Evolutionary conservation across 1,140 invertebrate species (phyloP).

Genomic region (Dinothrombium tinctorium): DNA sequence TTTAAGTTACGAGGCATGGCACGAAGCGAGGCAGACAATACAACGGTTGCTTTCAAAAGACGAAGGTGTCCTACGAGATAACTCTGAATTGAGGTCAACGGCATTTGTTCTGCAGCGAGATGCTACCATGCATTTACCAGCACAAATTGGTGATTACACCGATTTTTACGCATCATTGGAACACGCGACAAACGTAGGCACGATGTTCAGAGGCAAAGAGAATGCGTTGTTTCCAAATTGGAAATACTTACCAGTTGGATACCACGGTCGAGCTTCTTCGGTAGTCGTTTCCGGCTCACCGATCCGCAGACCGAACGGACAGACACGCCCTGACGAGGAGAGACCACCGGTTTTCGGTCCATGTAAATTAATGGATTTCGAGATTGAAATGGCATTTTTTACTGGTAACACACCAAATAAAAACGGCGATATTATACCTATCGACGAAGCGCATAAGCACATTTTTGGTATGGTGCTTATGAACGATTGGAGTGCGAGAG

Average conservation of each 20-base stretch:
- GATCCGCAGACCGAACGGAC: constrained; percentile 66
- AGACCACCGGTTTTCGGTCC: constrained; percentile 58
- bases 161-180: constrained; percentile 96
- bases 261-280: constrained; percentile 88
- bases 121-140: constrained; percentile 74
- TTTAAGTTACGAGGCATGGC: constrained; percentile 49
- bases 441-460: constrained; percentile 60
- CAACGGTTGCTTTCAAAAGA: constrained; percentile 41
- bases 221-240: constrained; percentile 92
- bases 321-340: constrained; percentile 53
- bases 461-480: constrained; percentile 95
- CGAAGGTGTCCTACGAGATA: constrained; percentile 38
- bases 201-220: constrained; percentile 85
- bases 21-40: constrained; percentile 49
- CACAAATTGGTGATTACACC: constrained; percentile 81
- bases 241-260: constrained; percentile 86
- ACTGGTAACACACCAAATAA: constrained; percentile 47
- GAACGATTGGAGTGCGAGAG: constrained; percentile 94
- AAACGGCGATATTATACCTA: constrained; percentile 54
- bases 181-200: constrained; percentile 91
- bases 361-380: constrained; percentile 75
- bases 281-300: constrained; percentile 81
- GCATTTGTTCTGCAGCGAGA: constrained; percentile 46
- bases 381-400: constrained; percentile 91
- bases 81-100: constrained; percentile 31